Conservation (phyloP, 1,140 invertebrate genomes). For the Belonocnema kinseyi region DNA sequence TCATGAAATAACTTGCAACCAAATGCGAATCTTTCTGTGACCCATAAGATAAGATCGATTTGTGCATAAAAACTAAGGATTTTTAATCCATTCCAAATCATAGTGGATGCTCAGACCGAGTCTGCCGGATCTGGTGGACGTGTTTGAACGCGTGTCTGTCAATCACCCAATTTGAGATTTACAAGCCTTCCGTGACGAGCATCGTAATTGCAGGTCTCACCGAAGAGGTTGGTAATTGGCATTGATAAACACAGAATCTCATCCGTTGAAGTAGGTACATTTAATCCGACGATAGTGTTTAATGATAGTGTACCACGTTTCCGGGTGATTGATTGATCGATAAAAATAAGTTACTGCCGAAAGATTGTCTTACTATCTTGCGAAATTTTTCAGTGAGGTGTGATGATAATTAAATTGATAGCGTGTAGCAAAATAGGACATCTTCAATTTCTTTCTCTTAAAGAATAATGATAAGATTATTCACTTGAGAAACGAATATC, state of each 20-base stretch:
- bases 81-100: neutral
- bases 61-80: neutral
- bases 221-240: slow-evolving; percentile 25
- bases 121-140: neutral
- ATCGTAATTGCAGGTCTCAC: slow-evolving; percentile 13
- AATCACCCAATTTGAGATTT: slow-evolving; percentile 30
- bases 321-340: slow-evolving; percentile 29
- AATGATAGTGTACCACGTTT: slow-evolving; percentile 24
- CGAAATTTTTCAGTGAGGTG: too few species aligned
- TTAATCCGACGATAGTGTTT: slow-evolving; percentile 26
- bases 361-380: neutral
- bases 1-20: too few species aligned
- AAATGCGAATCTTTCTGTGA: too few species aligned
- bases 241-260: slow-evolving; percentile 32
- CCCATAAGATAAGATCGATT: neutral
- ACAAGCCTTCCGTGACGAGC: slow-evolving; percentile 23
- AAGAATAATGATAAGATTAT: too few species aligned
- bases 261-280: slow-evolving; percentile 23
- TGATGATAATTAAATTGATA: too few species aligned
- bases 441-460: too few species aligned
- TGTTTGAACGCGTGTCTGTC: slow-evolving; percentile 26
- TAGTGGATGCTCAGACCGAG: neutral
- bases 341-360: neutral
- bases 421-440: too few species aligned
- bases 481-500: too few species aligned